Evolutionary conservation across 2,113 vertebrate species (phyloP), one percentile per base, ranked within the genome.

Genomic region (Donacobius atricapilla): DNA sequence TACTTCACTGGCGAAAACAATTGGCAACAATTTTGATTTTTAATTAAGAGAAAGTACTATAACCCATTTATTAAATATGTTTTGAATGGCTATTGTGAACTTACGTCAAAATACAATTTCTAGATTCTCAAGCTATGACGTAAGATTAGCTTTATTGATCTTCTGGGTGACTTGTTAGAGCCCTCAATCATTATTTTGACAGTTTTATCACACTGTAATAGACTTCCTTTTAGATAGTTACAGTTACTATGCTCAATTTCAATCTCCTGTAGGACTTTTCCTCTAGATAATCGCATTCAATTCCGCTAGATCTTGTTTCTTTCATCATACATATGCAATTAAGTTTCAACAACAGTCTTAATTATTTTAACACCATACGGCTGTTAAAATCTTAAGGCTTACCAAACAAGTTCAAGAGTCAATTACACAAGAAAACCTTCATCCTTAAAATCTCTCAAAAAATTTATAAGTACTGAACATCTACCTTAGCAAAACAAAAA

Each of bases 191-290:
- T 96, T 97, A 97, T 97, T 98, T 98, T 98, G 96, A 98, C 97
- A 98, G 95, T 94, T 98, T 98, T 97, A 98, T 98, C 97, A 98
- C 97, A 97, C 68, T 53, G 50, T 98, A 98, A 98, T 98, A 97
- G 97, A 97, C 94, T 97, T 97, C 80, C 86, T 96, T 97, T 97
- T 87, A 96, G 94, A 96, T 97, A 97, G 97, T 97, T 97, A 95
- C 84, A 97, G 93, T 93, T 96, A 95, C 94, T 89, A 87, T 11
- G 61, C 95, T 97, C 94, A 95, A 83, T 75, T 96, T 94, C 77
- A 91, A 53, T 75, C 94, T 97, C 96, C 91, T 81, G 93, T 84
- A 96, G 90, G 87, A 96, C 83, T 96, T 96, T 92, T 86, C 85
- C 77, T 88, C 48, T 91, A 91, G 75, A 96, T 95, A 97, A 92